Percentiles rank a stretch among this genome's conserved stretches.
Evolutionary conservation across 2,113 vertebrate genomes (phyloP).

Genomic region (Stictonetta naevosa): DNA sequence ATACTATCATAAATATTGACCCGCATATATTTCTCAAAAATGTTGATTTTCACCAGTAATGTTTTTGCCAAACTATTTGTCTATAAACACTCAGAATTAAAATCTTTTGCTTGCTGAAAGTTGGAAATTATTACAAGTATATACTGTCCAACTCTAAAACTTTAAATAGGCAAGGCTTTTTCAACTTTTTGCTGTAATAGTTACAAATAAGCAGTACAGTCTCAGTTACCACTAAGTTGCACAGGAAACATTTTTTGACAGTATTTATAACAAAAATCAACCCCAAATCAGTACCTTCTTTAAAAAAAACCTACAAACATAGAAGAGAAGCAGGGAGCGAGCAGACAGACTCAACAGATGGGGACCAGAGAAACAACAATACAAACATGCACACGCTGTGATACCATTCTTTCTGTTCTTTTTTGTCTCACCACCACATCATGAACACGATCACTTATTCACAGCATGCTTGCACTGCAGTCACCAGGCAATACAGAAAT

Average conservation of each 20-base stretch:
- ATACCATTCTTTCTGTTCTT: not conserved
- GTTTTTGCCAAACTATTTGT: not conserved
- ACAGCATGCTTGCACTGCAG: not conserved
- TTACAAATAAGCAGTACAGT: not conserved
- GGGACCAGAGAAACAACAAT: not conserved
- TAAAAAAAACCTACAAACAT: not conserved
- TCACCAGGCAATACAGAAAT: not conserved
- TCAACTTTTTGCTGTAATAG: not conserved
- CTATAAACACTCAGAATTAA: not conserved
- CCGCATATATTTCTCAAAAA: not conserved
- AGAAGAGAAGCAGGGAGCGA: not conserved
- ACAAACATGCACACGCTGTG: not conserved
- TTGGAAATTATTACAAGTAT: not conserved
- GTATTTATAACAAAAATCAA: not conserved
- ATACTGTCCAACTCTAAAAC: not conserved
- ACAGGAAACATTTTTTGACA: not conserved
- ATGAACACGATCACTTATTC: not conserved
- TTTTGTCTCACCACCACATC: rapidly evolving
- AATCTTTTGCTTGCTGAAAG: not conserved
- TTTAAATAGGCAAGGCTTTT: not conserved
- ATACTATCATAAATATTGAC: not conserved
- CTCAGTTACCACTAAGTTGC: not conserved
- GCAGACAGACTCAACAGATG: not conserved
- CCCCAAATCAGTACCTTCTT: not conserved
- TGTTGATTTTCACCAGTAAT: not conserved